These are phyloP conservation scores for Sorex fumeus DNA, from an alignment of 2,113 vertebrate species.

Conservation along the genomic window DNA sequence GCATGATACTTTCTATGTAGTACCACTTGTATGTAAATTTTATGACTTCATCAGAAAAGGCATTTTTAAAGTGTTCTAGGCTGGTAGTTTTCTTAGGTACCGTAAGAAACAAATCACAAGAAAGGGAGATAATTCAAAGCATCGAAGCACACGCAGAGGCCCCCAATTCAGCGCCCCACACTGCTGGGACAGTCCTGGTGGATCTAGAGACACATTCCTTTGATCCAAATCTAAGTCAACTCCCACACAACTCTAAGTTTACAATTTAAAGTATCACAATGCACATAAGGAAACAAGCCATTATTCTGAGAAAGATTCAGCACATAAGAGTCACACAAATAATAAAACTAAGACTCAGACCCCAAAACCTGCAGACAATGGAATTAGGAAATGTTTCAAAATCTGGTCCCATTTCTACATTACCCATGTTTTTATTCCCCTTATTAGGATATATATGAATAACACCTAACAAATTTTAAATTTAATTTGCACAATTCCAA, in stretches of 20 bases:
- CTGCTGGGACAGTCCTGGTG: too few relatives aligned
- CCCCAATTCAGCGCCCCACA: too few relatives aligned
- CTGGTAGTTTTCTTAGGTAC: background rate
- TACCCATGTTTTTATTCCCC: too few relatives aligned
- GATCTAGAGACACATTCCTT: background rate
- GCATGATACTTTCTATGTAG: too few relatives aligned
- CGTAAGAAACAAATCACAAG: background rate
- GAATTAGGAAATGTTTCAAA: background rate
- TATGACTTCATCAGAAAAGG: too few relatives aligned
- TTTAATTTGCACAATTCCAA: too few relatives aligned
- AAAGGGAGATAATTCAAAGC: too few relatives aligned
- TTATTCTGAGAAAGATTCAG: background rate
- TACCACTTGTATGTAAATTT: too few relatives aligned
- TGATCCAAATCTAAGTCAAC: background rate
- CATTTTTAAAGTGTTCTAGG: background rate
- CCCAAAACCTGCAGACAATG: background rate
- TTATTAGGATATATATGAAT: too few relatives aligned
- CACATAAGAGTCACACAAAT: constrained; percentile 15
- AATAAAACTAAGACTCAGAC: background rate
- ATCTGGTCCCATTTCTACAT: background rate
- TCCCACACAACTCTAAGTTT: background rate
- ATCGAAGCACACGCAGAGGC: too few relatives aligned
- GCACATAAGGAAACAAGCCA: background rate
- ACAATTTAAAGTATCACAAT: background rate
- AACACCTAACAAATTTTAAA: too few relatives aligned